Evolutionary conservation across 2,888 invertebrate genomes (phyloP).

Genomic region (Cheilosia vulpina): DNA sequence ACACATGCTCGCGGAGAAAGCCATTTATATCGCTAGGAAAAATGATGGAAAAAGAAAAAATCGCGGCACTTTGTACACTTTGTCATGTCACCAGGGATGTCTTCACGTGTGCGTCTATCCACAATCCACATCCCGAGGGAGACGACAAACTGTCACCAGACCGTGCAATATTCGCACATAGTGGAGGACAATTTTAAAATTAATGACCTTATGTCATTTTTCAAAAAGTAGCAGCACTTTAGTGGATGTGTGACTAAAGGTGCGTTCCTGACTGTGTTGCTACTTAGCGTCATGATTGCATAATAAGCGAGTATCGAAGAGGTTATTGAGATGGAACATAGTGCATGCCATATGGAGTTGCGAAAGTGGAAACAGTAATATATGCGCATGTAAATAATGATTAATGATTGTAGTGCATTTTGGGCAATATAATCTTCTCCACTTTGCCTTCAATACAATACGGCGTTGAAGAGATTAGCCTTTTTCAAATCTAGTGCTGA

Average conservation of each 20-base stretch:
- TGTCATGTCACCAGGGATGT: conserved; percentile 48
- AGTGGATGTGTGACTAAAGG: conserved; percentile 55
- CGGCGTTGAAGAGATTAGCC: no score
- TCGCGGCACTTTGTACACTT: conserved; percentile 38
- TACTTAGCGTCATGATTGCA: conserved; percentile 56
- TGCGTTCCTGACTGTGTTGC: conserved; percentile 20
- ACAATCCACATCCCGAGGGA: conserved; percentile 56
- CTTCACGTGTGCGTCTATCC: conserved; percentile 60
- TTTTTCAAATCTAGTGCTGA: no score
- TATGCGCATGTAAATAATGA: conserved; percentile 37
- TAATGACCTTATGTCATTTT: conserved; percentile 69
- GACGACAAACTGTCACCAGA: conserved; percentile 71
- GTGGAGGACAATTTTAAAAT: conserved; percentile 66
- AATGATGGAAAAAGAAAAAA: conserved; percentile 57
- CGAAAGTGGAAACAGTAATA: conserved; percentile 10
- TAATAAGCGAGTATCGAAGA: conserved; percentile 11
- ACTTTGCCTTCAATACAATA: no score
- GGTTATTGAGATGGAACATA: background rate
- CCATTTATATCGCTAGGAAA: conserved; percentile 59
- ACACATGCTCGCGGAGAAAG: conserved; percentile 59
- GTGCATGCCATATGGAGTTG: background rate
- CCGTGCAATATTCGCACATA: conserved; percentile 21
- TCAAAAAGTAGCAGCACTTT: conserved; percentile 56
- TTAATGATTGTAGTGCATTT: conserved; percentile 45
- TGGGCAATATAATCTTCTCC: background rate